Evolutionary conservation across 1,140 invertebrate genomes (phyloP).

Genomic region (Bombus confusus): DNA sequence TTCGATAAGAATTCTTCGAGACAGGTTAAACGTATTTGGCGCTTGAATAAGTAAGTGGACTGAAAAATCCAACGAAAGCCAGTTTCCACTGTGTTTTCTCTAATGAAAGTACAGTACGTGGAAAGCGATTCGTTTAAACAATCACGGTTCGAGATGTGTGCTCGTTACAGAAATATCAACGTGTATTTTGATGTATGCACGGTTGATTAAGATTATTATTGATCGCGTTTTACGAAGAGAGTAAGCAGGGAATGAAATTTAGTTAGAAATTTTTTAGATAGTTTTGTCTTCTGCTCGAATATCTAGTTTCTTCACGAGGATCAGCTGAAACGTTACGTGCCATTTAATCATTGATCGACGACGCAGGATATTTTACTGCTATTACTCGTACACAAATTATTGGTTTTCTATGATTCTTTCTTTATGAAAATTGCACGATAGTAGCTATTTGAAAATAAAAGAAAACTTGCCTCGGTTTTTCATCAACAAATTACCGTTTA

Average conservation of each 20-base stretch:
- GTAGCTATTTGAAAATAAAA: too few species aligned
- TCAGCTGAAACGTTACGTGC: too few species aligned
- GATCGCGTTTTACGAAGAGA: neutral
- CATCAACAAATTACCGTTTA: too few species aligned
- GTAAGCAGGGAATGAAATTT: too few species aligned
- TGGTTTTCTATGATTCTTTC: too few species aligned
- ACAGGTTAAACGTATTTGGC: constrained; percentile 29
- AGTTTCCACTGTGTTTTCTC: neutral
- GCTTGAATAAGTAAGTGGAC: constrained; percentile 22
- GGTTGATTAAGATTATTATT: neutral
- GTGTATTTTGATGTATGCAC: neutral
- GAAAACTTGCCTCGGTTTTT: too few species aligned
- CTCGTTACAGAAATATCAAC: neutral
- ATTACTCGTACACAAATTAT: too few species aligned
- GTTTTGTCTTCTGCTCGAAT: neutral
- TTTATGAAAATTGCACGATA: too few species aligned
- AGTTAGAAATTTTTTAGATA: neutral
- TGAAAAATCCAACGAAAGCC: neutral
- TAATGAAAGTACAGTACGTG: neutral
- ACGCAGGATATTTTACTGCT: too few species aligned
- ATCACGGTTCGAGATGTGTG: neutral
- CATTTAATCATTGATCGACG: too few species aligned
- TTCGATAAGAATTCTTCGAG: constrained; percentile 3
- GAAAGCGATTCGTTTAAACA: neutral
- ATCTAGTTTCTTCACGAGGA: neutral